Conservation (phyloP, 1,140 invertebrate species). For the Penaeus indicus region DNA sequence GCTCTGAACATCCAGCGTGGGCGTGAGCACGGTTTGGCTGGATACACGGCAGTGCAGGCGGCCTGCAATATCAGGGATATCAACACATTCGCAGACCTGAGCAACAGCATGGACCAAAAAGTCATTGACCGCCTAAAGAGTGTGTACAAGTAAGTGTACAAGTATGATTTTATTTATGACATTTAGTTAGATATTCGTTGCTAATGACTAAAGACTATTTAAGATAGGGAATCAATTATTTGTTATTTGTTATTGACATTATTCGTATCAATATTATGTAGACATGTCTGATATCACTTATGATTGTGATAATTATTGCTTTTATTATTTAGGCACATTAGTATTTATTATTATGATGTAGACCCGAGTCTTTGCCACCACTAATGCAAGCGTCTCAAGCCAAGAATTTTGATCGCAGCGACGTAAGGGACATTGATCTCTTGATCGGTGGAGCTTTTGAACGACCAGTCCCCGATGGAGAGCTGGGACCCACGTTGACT, state of each 20-base stretch:
- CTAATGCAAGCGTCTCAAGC: not conserved
- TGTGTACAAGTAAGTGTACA: conserved; percentile 5
- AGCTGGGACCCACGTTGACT: conserved; percentile 86
- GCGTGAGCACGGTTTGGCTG: conserved; percentile 42
- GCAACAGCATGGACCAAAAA: not conserved
- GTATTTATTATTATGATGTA: not conserved
- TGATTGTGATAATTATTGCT: no score
- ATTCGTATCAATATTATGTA: no score
- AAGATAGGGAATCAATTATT: not conserved
- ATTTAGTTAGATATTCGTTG: not conserved
- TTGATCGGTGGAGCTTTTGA: conserved; percentile 85
- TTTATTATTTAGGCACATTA: no score
- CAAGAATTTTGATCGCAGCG: conserved; percentile 65
- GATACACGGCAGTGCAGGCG: conserved; percentile 67
- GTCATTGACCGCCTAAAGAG: not conserved
- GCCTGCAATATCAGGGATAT: conserved; percentile 62
- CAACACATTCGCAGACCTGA: conserved; percentile 19
- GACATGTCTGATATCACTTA: no score
- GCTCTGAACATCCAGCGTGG: conserved; percentile 26
- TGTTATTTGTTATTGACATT: no score
- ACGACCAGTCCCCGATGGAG: conserved; percentile 75
- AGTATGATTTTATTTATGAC: not conserved
- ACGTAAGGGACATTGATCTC: conserved; percentile 84
- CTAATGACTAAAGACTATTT: not conserved
- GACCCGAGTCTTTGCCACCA: not conserved